Conservation (phyloP, 2,797 vertebrate genomes). For the Dryobates pubescens region DNA sequence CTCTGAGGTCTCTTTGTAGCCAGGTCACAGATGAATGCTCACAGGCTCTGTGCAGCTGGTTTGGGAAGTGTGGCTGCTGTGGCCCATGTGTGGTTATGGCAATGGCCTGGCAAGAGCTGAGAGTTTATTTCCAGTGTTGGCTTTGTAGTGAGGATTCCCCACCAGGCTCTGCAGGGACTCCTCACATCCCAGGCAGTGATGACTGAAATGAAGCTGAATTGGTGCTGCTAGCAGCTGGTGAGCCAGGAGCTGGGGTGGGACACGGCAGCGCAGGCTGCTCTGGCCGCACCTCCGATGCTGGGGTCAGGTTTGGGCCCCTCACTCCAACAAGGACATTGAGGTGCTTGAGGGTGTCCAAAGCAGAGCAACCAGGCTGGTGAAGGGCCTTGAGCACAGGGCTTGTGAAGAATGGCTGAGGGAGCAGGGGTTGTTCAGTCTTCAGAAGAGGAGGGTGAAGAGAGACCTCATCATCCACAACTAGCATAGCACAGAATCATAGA, state of each 20-base stretch:
- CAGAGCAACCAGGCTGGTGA: too few species aligned
- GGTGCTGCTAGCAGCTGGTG: not conserved
- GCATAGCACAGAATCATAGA: too few species aligned
- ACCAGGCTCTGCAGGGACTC: not conserved
- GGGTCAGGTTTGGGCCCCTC: too few species aligned
- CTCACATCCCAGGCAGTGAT: not conserved
- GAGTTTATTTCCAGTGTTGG: rapidly evolving
- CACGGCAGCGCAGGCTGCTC: rapidly evolving
- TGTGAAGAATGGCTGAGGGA: too few species aligned
- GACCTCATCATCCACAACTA: too few species aligned
- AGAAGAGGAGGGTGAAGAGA: too few species aligned
- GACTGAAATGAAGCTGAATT: not conserved
- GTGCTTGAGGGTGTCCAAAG: too few species aligned
- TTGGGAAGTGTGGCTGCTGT: not conserved
- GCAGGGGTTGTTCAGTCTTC: too few species aligned
- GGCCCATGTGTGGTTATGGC: rapidly evolving
- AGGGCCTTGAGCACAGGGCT: too few species aligned
- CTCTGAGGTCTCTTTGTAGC: not conserved
- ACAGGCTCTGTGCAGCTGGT: not conserved
- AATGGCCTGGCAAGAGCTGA: not conserved
- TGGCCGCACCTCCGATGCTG: too few species aligned
- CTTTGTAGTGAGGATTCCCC: not conserved
- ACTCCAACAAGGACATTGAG: too few species aligned
- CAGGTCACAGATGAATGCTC: not conserved
- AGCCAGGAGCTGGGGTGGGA: not conserved